phyloP scores from a whole-genome alignment of 1,140 invertebrate genomes.

The Drosophila orosa region DNA sequence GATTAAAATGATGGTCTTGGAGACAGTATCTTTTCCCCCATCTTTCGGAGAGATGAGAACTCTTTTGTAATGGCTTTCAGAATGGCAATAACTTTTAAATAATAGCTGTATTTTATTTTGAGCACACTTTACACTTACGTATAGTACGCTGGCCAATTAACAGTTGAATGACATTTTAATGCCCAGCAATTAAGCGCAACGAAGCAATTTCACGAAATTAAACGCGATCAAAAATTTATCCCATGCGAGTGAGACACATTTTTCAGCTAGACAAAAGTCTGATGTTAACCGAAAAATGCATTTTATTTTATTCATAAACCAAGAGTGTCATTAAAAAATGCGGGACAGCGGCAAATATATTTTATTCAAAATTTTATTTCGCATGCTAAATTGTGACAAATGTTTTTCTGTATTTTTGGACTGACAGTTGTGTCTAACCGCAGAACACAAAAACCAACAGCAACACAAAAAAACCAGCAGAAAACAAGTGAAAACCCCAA shows the following conservation, averaged over 20 bases:
- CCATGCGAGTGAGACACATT: conserved; percentile 65
- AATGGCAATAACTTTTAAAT: conserved; percentile 68
- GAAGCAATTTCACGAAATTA: conserved; percentile 32
- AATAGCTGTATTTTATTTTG: conserved; percentile 69
- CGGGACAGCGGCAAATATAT: conserved; percentile 46
- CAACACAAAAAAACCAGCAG: conserved; percentile 6
- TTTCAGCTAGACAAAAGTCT: conserved; percentile 20
- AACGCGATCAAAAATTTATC: conserved; percentile 54
- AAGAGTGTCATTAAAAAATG: conserved; percentile 75
- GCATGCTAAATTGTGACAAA: conserved; percentile 75
- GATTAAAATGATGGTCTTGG: neutral
- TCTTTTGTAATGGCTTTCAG: conserved; percentile 25
- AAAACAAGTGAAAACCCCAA: conserved; percentile 22
- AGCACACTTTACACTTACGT: conserved; percentile 61
- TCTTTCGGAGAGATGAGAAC: conserved; percentile 9
- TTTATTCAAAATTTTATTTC: conserved; percentile 77
- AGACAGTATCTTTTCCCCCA: neutral
- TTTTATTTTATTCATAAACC: conserved; percentile 73
- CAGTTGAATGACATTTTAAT: conserved; percentile 81
- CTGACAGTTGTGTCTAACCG: conserved; percentile 75
- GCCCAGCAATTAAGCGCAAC: conserved; percentile 65
- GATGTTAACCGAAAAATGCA: conserved; percentile 60
- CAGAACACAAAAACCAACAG: conserved; percentile 53
- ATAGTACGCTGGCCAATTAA: conserved; percentile 64
- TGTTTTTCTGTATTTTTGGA: conserved; percentile 43